These are phyloP conservation scores for Oceanites oceanicus DNA, from an alignment of 2,113 vertebrate species.

Conservation along the genomic window DNA sequence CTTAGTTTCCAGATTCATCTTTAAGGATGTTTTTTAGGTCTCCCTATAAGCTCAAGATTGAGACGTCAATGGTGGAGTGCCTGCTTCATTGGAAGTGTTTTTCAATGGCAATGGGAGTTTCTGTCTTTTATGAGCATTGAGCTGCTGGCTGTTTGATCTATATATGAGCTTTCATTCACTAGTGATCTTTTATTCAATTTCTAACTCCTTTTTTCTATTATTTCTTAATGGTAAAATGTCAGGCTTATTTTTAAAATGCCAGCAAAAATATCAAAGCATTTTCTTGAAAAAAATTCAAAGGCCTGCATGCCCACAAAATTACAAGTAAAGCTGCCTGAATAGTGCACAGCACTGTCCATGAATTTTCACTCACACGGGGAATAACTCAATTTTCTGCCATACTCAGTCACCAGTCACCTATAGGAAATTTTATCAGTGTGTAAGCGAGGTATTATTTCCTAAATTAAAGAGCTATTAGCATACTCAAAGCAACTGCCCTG, in stretches of 20 bases:
- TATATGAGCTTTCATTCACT: background rate
- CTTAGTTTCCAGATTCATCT: background rate
- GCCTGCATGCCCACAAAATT: background rate
- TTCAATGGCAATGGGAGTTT: background rate
- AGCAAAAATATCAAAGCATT: conserved; percentile 42
- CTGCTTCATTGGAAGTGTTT: background rate
- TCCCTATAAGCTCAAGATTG: background rate
- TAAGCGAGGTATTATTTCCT: background rate
- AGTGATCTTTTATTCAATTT: conserved; percentile 11
- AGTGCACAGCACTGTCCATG: background rate
- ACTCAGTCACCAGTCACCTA: background rate
- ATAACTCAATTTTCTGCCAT: background rate
- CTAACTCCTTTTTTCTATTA: conserved; percentile 5
- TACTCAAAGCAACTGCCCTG: background rate
- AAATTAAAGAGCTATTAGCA: background rate
- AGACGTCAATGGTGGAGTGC: background rate
- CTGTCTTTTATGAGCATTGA: background rate
- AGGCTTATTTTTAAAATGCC: conserved; percentile 29
- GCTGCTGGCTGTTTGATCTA: background rate
- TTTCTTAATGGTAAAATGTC: conserved; percentile 1
- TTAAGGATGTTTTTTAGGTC: background rate
- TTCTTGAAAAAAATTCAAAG: conserved; percentile 5
- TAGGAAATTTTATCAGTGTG: background rate
- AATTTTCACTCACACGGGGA: background rate
- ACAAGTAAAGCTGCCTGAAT: conserved; percentile 1